Percentiles rank a stretch among this genome's conserved stretches.
Evolutionary conservation across 2,113 vertebrate genomes (phyloP).

Genomic region (Trogon melanurus): DNA sequence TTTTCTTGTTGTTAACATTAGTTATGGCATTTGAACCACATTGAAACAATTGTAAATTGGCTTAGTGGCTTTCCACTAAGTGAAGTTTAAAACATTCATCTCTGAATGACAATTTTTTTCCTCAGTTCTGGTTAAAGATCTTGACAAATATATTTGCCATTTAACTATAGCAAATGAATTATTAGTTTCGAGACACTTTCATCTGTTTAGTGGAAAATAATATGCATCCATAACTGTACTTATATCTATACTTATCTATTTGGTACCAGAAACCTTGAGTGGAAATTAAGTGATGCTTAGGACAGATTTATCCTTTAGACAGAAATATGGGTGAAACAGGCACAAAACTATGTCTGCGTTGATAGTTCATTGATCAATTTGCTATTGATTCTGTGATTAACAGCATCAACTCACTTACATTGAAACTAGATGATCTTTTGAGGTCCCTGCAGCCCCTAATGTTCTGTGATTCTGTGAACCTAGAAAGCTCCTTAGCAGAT

Average conservation of each 20-base stretch:
- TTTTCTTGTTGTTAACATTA: not conserved
- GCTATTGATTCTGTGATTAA: constrained; percentile 12
- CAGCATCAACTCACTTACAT: not conserved
- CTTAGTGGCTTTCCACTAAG: not conserved
- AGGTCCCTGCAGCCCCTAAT: no score
- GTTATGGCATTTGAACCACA: constrained; percentile 6
- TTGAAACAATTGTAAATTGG: constrained; percentile 10
- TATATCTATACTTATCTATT: not conserved
- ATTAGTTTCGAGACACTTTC: not conserved
- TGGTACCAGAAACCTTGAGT: not conserved
- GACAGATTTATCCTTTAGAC: constrained; percentile 7
- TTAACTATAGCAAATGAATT: constrained; percentile 29
- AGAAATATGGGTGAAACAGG: constrained; percentile 1
- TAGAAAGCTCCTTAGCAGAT: not conserved
- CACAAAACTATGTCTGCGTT: not conserved
- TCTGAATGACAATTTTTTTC: not conserved
- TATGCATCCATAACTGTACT: not conserved
- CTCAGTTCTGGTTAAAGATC: constrained; percentile 9
- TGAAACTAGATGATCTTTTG: not conserved
- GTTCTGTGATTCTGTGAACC: not conserved
- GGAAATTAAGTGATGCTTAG: not conserved
- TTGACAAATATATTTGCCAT: constrained; percentile 29
- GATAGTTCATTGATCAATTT: constrained; percentile 11
- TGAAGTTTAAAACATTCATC: constrained; percentile 19
- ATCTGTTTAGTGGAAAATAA: constrained; percentile 24